phyloP scores from a whole-genome alignment of 2,888 invertebrate genomes.

The Ceraclea dissimilis region DNA sequence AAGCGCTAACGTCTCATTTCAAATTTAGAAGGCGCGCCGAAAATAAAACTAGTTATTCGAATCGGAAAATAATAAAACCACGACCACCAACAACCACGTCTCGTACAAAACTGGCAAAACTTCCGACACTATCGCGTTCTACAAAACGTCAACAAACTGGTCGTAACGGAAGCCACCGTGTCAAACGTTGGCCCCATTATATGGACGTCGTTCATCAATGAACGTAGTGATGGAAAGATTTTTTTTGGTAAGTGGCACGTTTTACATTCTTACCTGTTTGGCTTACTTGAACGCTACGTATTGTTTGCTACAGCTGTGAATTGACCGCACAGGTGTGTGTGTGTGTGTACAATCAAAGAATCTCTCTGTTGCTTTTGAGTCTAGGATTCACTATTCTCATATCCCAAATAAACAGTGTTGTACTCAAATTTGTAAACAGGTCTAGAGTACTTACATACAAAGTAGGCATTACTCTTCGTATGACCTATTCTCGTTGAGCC shows the following conservation, averaged over 20 bases:
- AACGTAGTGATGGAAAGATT: background rate
- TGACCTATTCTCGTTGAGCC: no score
- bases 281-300: background rate
- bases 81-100: constrained; percentile 5
- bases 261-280: constrained; percentile 3
- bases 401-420: no score
- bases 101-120: constrained; percentile 17
- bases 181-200: background rate
- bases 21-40: background rate
- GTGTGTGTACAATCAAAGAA: constrained; percentile 12
- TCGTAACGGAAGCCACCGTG: background rate
- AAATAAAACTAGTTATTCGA: background rate
- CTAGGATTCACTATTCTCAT: no score
- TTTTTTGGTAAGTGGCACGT: constrained; percentile 6
- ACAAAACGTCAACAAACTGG: constrained; percentile 2
- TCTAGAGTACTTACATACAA: no score
- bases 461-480: no score
- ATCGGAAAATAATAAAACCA: background rate
- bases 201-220: background rate
- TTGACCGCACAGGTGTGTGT: constrained; percentile 18
- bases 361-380: background rate
- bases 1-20: constrained; percentile 8
- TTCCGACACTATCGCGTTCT: constrained; percentile 7
- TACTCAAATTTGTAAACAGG: no score
- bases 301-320: constrained; percentile 18